Conservation (phyloP, 1,140 invertebrate genomes). For the Kradibia gibbosae region DNA sequence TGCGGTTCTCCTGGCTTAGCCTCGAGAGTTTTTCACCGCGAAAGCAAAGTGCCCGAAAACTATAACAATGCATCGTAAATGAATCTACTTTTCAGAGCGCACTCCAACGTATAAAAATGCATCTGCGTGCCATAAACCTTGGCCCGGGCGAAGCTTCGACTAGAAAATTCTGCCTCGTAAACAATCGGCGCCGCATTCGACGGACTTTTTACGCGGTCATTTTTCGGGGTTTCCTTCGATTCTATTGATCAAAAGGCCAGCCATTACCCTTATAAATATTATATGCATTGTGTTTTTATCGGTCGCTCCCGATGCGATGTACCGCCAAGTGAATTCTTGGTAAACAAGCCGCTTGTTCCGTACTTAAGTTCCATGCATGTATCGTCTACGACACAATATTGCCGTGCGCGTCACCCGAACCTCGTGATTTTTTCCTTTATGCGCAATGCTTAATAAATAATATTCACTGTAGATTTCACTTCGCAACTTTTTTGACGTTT, state of each 20-base stretch:
- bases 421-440: no score
- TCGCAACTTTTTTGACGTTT: no score
- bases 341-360: background rate
- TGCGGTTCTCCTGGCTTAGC: background rate
- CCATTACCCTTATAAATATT: no score
- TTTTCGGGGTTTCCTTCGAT: background rate
- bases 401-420: no score
- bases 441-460: no score
- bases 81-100: constrained; percentile 9
- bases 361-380: background rate
- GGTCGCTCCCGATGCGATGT: background rate
- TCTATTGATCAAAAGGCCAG: constrained; percentile 15
- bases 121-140: background rate
- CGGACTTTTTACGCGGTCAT: constrained; percentile 3
- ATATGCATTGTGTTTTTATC: background rate
- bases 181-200: background rate
- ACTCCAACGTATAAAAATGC: constrained; percentile 32
- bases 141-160: background rate
- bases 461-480: no score
- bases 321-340: background rate
- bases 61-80: constrained; percentile 23
- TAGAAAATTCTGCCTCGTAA: constrained; percentile 17
- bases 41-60: background rate
- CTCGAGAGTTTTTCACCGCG: background rate
- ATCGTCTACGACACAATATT: no score